These are phyloP conservation scores for Chaetophractus vellerosus DNA, from an alignment of 2,797 vertebrate species.

Conservation along the genomic window DNA sequence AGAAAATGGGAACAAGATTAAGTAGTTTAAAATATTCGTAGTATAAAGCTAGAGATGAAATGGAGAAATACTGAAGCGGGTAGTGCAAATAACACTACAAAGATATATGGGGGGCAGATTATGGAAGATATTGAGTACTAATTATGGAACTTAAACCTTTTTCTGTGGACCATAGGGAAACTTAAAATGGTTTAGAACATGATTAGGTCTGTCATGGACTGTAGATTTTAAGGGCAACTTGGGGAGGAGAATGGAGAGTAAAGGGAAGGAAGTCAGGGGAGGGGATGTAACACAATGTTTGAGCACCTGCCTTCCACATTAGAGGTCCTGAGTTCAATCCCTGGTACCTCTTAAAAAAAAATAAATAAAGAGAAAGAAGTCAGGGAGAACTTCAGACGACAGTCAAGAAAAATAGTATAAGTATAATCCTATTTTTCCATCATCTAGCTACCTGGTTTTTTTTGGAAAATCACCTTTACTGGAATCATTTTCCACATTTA, in stretches of 20 bases:
- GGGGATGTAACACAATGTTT: no score
- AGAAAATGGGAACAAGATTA: slow-evolving; percentile 20
- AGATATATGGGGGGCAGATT: not conserved
- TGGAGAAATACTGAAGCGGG: not conserved
- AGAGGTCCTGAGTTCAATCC: no score
- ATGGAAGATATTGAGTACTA: not conserved
- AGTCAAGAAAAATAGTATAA: not conserved
- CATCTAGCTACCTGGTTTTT: not conserved
- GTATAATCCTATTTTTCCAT: not conserved
- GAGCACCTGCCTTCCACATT: no score
- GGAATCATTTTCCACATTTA: not conserved
- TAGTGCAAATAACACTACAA: not conserved
- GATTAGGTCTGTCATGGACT: not conserved
- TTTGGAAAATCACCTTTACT: not conserved
- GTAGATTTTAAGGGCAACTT: not conserved
- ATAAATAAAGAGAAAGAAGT: not conserved
- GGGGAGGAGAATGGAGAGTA: not conserved
- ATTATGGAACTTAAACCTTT: not conserved
- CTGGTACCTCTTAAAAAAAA: no score
- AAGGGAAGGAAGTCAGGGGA: not conserved
- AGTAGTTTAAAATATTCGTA: not conserved
- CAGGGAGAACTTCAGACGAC: not conserved
- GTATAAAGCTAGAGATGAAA: not conserved
- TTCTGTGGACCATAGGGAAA: not conserved
- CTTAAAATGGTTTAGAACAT: not conserved